Evolutionary conservation across 2,888 invertebrate genomes (phyloP).

Genomic region (Acleris laterana): DNA sequence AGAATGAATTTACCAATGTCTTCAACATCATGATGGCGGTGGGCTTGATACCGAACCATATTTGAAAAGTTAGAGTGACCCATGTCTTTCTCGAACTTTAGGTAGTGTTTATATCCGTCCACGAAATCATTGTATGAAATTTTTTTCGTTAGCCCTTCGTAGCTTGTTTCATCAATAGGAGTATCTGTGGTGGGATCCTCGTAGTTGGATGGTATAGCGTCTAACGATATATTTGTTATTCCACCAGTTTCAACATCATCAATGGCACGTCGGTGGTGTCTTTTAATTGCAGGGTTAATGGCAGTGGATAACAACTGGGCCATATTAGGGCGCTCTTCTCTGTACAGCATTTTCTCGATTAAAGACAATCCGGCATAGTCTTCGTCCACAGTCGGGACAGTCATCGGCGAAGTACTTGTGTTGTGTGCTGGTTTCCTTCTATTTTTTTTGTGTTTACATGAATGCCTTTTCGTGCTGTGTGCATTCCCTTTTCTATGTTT

Average conservation of each 20-base stretch:
- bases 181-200: conserved; percentile 10
- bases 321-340: conserved; percentile 54
- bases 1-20: conserved; percentile 76
- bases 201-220: background rate
- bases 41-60: conserved; percentile 69
- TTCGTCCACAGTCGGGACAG: conserved; percentile 46
- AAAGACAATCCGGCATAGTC: conserved; percentile 58
- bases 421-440: conserved; percentile 3
- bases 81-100: conserved; percentile 65
- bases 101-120: conserved; percentile 70
- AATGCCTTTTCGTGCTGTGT: no score
- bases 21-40: conserved; percentile 71
- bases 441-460: conserved; percentile 20
- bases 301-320: conserved; percentile 51
- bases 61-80: conserved; percentile 64
- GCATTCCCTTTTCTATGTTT: conserved; percentile 9
- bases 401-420: conserved; percentile 22
- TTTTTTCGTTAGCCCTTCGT: conserved; percentile 58
- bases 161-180: conserved; percentile 47
- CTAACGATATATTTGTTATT: no score
- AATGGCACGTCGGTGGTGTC: conserved; percentile 26
- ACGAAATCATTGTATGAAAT: conserved; percentile 68
- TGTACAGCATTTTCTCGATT: conserved; percentile 58
- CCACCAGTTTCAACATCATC: no score
- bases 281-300: conserved; percentile 28